phyloP scores from a whole-genome alignment of 2,797 vertebrate species.

The Girardinus metallicus region DNA sequence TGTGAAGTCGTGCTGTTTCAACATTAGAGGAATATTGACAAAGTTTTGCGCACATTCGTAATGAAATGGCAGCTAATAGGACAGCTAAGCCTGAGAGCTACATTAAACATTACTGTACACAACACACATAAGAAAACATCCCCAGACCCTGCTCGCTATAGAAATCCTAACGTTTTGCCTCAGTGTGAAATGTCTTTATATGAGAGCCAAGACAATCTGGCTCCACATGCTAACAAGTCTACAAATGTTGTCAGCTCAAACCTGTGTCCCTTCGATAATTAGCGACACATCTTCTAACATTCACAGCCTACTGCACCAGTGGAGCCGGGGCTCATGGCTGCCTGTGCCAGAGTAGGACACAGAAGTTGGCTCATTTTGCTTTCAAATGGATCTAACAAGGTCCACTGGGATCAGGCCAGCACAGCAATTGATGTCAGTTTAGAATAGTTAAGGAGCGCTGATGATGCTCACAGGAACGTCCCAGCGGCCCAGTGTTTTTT shows the following conservation, averaged over 20 bases:
- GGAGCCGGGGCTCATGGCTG: slow-evolving; percentile 44
- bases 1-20: too few species aligned
- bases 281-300: slow-evolving; percentile 61
- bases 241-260: slow-evolving; percentile 50
- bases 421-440: slow-evolving; percentile 73
- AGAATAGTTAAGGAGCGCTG: slow-evolving; percentile 72
- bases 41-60: too few species aligned
- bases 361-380: slow-evolving; percentile 71
- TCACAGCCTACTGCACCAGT: slow-evolving; percentile 48
- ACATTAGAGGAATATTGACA: too few species aligned
- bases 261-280: slow-evolving; percentile 59
- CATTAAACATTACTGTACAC: not conserved
- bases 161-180: not conserved
- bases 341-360: slow-evolving; percentile 51
- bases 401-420: slow-evolving; percentile 69
- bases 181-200: slow-evolving; percentile 21
- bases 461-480: slow-evolving; percentile 64
- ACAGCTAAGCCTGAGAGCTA: not conserved
- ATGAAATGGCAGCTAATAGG: not conserved
- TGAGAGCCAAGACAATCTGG: slow-evolving; percentile 46
- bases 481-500: slow-evolving; percentile 46
- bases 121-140: not conserved
- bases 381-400: slow-evolving; percentile 76
- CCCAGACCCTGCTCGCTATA: not conserved
- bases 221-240: slow-evolving; percentile 43